These are phyloP conservation scores for Temnopleurus reevesii DNA, from an alignment of 53 echinoderm and acorn worm genomes.

Conservation along the genomic window DNA sequence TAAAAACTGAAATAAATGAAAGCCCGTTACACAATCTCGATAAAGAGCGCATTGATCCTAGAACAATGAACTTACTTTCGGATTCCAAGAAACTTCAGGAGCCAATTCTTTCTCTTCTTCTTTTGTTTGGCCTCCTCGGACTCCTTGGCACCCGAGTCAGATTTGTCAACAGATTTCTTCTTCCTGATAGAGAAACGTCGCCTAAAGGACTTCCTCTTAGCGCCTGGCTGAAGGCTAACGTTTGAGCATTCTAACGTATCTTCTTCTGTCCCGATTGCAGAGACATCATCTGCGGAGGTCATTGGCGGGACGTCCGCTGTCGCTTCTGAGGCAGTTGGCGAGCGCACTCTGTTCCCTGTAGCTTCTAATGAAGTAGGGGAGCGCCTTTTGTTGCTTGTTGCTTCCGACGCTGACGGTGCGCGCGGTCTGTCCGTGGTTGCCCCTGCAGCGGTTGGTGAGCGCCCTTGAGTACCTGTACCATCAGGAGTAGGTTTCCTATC, in stretches of 20 bases:
- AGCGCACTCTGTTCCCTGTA: neutral
- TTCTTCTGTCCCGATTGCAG: neutral
- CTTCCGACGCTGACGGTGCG: neutral
- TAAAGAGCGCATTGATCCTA: neutral
- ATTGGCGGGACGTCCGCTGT: neutral
- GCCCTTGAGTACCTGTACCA: too few relatives aligned
- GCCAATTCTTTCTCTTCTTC: conserved; percentile 34
- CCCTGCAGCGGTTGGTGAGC: too few relatives aligned
- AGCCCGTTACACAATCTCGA: neutral
- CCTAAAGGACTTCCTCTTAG: conserved; percentile 27
- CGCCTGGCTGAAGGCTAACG: neutral
- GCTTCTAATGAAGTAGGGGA: neutral
- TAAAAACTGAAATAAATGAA: too few relatives aligned
- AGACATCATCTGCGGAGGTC: neutral
- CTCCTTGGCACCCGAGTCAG: neutral
- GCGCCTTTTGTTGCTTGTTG: neutral
- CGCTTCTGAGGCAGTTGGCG: neutral
- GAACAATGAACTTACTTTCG: neutral
- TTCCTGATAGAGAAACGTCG: conserved; percentile 15
- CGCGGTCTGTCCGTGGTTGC: neutral
- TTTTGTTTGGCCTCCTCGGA: neutral
- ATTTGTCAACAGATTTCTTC: neutral
- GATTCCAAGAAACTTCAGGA: neutral
- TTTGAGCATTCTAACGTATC: neutral
- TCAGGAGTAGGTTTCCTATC: too few relatives aligned